Percentiles rank a stretch among this genome's conserved stretches.
Evolutionary conservation across 2,113 vertebrate genomes (phyloP).

Genomic region (Atractosteus spatula): DNA sequence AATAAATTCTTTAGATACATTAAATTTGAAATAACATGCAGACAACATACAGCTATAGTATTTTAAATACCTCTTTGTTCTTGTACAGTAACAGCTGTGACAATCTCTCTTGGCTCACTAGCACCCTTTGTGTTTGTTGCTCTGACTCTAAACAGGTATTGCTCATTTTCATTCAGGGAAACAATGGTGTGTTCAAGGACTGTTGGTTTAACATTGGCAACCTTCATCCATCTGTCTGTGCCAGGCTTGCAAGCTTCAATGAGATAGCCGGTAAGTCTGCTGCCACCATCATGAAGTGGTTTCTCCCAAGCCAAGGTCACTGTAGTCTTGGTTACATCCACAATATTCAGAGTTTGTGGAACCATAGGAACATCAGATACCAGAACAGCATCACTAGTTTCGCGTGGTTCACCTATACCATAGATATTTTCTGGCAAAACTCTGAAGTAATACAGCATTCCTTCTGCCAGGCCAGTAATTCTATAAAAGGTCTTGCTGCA

Average conservation of each 20-base stretch:
- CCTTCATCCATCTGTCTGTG: slow-evolving; percentile 95
- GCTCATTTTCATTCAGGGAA: slow-evolving; percentile 91
- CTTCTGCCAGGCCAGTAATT: slow-evolving; percentile 84
- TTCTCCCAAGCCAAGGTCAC: slow-evolving; percentile 94
- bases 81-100: slow-evolving; percentile 84
- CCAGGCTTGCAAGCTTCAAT: slow-evolving; percentile 91
- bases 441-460: slow-evolving; percentile 93
- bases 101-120: slow-evolving; percentile 86
- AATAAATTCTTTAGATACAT: slow-evolving; percentile 11
- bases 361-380: slow-evolving; percentile 88
- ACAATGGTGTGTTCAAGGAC: slow-evolving; percentile 85
- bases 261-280: slow-evolving; percentile 85
- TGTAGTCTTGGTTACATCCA: slow-evolving; percentile 86
- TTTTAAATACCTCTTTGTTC: slow-evolving; percentile 83
- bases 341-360: slow-evolving; percentile 85
- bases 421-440: slow-evolving; percentile 96
- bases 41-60: neutral
- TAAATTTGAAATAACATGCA: neutral
- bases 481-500: slow-evolving; percentile 91
- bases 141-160: slow-evolving; percentile 89
- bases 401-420: slow-evolving; percentile 86
- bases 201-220: slow-evolving; percentile 82
- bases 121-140: slow-evolving; percentile 89
- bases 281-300: slow-evolving; percentile 93
- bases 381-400: slow-evolving; percentile 83